These are phyloP conservation scores for Nephila pilipes DNA, from an alignment of 1,140 invertebrate species.

Conservation along the genomic window DNA sequence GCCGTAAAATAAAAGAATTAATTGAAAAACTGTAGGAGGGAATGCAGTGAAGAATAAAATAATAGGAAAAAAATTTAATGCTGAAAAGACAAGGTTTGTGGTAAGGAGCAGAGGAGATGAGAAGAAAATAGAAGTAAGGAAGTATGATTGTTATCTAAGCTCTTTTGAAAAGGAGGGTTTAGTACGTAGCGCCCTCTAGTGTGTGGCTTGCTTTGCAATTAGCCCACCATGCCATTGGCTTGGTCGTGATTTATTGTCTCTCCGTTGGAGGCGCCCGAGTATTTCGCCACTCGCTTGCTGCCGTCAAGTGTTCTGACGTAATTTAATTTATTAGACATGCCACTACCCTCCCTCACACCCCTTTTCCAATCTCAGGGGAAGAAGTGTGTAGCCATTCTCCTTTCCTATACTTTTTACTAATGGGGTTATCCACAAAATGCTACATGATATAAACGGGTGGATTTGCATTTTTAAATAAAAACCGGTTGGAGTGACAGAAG, in stretches of 20 bases:
- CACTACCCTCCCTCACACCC: conserved; percentile 44
- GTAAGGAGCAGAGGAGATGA: background rate
- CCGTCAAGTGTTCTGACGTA: conserved; percentile 71
- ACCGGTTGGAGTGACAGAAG: background rate
- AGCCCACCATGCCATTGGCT: conserved; percentile 56
- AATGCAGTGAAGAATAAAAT: background rate
- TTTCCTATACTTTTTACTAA: conserved; percentile 50
- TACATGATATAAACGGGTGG: background rate
- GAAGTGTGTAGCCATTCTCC: conserved; percentile 52
- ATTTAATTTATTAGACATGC: conserved; percentile 75
- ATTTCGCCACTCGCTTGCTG: conserved; percentile 62
- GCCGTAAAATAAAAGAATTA: conserved; percentile 50
- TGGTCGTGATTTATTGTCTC: conserved; percentile 66
- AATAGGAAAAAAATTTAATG: background rate
- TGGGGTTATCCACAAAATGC: conserved; percentile 61
- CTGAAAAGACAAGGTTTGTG: conserved; percentile 6
- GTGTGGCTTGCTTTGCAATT: conserved; percentile 62
- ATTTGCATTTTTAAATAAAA: conserved; percentile 13
- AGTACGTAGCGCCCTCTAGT: conserved; percentile 56
- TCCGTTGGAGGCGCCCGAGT: conserved; percentile 43
- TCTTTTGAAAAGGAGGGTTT: conserved; percentile 39
- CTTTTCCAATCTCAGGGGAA: conserved; percentile 51
- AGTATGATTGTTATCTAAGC: conserved; percentile 62
- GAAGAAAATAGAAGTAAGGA: conserved; percentile 40
- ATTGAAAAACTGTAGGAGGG: conserved; percentile 39